Percentiles rank a stretch among this genome's conserved stretches.
These are phyloP conservation scores for Camelus dromedarius DNA, from an alignment of 2,113 vertebrate species.

Conservation along the genomic window DNA sequence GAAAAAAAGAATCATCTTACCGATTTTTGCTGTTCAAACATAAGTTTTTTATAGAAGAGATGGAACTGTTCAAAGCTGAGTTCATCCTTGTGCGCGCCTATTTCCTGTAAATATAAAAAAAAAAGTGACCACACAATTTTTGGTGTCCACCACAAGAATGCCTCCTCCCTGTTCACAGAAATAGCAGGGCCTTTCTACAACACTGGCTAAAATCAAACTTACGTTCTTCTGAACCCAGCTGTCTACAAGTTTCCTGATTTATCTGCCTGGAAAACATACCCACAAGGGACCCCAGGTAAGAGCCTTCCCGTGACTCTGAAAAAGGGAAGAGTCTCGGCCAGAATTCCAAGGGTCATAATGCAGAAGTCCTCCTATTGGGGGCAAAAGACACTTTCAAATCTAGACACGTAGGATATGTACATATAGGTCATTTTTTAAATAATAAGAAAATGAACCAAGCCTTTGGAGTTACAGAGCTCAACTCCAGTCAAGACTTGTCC, in stretches of 20 bases:
- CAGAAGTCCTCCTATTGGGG: not conserved
- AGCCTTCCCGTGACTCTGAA: not conserved
- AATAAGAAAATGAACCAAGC: not conserved
- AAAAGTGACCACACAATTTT: not conserved
- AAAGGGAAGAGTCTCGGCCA: not conserved
- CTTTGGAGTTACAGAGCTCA: not conserved
- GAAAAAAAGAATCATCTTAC: slow-evolving; percentile 86
- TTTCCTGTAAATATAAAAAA: slow-evolving; percentile 87
- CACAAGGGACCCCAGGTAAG: no score
- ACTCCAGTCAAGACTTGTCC: not conserved
- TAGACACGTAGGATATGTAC: not conserved
- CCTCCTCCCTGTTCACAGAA: not conserved
- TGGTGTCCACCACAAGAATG: not conserved
- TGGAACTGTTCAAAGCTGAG: slow-evolving; percentile 98
- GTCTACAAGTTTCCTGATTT: not conserved
- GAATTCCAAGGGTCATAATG: not conserved
- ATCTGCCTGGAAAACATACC: not conserved
- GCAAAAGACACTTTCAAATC: not conserved
- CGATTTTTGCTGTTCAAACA: slow-evolving; percentile 96
- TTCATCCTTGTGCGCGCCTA: slow-evolving; percentile 93
- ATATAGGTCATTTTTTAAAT: not conserved
- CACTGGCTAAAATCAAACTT: not conserved
- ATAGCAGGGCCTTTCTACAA: accelerated
- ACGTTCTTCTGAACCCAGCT: not conserved
- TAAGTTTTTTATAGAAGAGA: slow-evolving; percentile 96